Evolutionary conservation across 2,888 invertebrate species (phyloP), one percentile per base, ranked within the genome.

Genomic region (Dilophus febrilis): DNA sequence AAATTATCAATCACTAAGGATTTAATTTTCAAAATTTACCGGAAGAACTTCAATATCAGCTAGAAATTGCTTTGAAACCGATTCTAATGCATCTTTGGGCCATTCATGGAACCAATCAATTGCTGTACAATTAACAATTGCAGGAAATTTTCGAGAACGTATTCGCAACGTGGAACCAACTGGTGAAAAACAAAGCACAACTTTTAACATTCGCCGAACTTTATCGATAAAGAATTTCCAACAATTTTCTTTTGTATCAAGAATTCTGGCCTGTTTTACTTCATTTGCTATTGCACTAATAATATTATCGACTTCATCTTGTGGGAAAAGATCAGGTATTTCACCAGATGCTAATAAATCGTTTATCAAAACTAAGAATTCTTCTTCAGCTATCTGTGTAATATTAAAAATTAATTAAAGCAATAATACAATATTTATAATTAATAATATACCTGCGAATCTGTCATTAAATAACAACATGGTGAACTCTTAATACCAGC

Each of bases 71-170:
- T 68, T 70, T 11, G 91, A 88, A 2, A 95, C 94, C 28, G 90
- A 90, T 46, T 81, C 72, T 51, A 95, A 64, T 26, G 94, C 94
- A 55, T 90, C 83, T 53, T 74, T 72, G 0, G 94, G 94, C 94
- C 94, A 95, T 55, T 91, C 87, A 57, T 94, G 91, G 64, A 94
- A 94, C 92, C 94, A 94, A 61, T 94, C 81, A 47, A 94, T 91
- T 13, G 85, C 76, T 0, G 91, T 87, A 56, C 90, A 90, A 64
- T 86, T 94, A 13, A 88, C 83, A 27, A 95, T 65, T 1, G 94
- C 90, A 0, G 94, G 94, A 64, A 95, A 95, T 61, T 92, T 90
- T 40, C 94, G 72, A 4, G 85, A 81, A 40, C 94, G 72, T 13
- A 88, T 68, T 38, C 94, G 67, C 13, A 95, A 65, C 1, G 87